A percentile compares a stretch with the other conserved stretches of the same genome.
Evolutionary conservation across 2,113 vertebrate genomes (phyloP).

Genomic region (Nanorana parkeri): DNA sequence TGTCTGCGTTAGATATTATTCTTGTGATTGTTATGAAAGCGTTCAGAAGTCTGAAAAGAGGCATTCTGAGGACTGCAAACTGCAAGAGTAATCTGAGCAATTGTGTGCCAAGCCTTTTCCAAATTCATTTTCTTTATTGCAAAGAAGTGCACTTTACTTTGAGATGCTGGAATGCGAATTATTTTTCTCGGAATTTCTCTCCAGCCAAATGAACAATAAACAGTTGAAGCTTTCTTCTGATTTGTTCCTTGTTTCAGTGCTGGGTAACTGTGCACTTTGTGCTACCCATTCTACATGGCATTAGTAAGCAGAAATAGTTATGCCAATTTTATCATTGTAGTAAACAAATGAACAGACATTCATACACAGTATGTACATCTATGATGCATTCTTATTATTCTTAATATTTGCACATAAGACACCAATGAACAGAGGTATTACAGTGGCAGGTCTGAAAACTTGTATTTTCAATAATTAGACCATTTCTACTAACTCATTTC

Average conservation of each 20-base stretch:
- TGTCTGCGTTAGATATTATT: conserved; percentile 41
- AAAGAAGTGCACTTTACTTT: conserved; percentile 29
- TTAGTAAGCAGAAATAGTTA: too few relatives aligned
- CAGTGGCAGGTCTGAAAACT: too few relatives aligned
- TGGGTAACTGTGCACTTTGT: background rate
- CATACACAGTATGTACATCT: too few relatives aligned
- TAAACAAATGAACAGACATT: too few relatives aligned
- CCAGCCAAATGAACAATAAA: background rate
- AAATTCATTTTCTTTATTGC: conserved; percentile 27
- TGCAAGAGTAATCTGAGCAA: conserved; percentile 28
- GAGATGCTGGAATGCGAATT: background rate
- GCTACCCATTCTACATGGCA: too few relatives aligned
- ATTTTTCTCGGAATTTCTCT: background rate
- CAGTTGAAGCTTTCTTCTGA: background rate
- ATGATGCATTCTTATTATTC: too few relatives aligned
- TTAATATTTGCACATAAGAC: too few relatives aligned
- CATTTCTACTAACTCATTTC: too few relatives aligned
- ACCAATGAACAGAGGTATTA: too few relatives aligned
- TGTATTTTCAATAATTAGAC: too few relatives aligned
- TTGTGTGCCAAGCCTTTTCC: conserved; percentile 15
- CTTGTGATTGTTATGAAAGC: conserved; percentile 36
- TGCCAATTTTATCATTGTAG: background rate
- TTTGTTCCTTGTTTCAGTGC: background rate
- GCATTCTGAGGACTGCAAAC: conserved; percentile 6
- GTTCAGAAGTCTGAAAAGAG: conserved; percentile 18